A percentile compares a stretch with the other conserved stretches of the same genome.
These are phyloP conservation scores for Pseudochromis fuscus DNA, from an alignment of 2,797 vertebrate species.

Conservation along the genomic window DNA sequence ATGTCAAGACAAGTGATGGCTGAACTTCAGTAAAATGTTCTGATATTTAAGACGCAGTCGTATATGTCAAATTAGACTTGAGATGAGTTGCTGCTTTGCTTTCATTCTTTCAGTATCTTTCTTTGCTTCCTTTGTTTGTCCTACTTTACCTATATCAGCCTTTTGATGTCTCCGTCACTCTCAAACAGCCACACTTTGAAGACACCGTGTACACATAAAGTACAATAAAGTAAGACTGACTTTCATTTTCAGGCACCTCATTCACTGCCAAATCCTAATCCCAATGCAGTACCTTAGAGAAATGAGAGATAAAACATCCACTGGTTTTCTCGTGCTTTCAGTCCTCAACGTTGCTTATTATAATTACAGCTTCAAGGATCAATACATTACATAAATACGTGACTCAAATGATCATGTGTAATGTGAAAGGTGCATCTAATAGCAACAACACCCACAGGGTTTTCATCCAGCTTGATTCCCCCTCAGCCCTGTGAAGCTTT, in stretches of 20 bases:
- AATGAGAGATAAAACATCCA: neutral
- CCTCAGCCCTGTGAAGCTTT: neutral
- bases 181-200: neutral
- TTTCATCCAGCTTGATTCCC: conserved; percentile 2
- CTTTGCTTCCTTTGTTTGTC: neutral
- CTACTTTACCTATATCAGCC: conserved; percentile 2
- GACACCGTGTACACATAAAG: neutral
- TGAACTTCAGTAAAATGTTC: conserved; percentile 57
- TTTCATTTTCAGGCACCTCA: conserved; percentile 13
- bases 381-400: neutral
- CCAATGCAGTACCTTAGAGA: neutral
- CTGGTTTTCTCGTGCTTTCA: neutral
- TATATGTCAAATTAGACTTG: conserved; percentile 24
- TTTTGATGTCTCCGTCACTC: conserved; percentile 12
- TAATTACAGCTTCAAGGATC: neutral
- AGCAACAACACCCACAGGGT: conserved; percentile 2
- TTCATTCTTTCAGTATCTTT: neutral
- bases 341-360: neutral
- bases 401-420: neutral
- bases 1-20: conserved; percentile 31
- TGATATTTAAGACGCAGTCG: conserved; percentile 31
- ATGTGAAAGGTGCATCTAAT: neutral
- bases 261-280: conserved; percentile 18
- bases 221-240: neutral
- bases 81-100: neutral